phyloP scores from a whole-genome alignment of 2,888 invertebrate genomes.

The Acrocyrtus sp. region DNA sequence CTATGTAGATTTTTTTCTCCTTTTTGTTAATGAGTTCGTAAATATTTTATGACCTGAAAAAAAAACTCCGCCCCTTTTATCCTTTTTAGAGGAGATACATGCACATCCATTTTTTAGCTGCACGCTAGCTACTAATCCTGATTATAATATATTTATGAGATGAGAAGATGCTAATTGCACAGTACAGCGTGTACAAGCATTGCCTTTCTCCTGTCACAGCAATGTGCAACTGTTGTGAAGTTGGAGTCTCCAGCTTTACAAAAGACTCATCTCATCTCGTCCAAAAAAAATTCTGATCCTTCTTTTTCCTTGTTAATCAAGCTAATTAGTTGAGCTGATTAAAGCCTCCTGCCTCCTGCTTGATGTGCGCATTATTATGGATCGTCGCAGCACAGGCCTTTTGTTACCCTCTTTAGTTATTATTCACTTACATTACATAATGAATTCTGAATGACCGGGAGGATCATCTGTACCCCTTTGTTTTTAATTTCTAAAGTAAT shows the following conservation, averaged over 20 bases:
- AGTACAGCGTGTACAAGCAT: too few relatives aligned
- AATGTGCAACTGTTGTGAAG: too few relatives aligned
- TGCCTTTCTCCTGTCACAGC: too few relatives aligned
- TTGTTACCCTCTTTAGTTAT: too few relatives aligned
- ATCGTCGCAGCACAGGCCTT: too few relatives aligned
- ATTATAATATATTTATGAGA: too few relatives aligned
- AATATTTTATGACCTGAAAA: constrained; percentile 60
- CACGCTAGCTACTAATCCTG: too few relatives aligned
- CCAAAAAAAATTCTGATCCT: constrained; percentile 24
- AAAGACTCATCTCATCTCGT: constrained; percentile 19
- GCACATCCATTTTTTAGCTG: too few relatives aligned
- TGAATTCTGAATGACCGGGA: constrained; percentile 38
- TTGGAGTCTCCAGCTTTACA: too few relatives aligned
- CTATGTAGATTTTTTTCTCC: constrained; percentile 52
- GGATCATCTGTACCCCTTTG: constrained; percentile 39
- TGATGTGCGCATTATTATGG: too few relatives aligned
- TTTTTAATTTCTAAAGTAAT: constrained; percentile 36
- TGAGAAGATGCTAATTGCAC: too few relatives aligned
- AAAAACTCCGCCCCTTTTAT: constrained; percentile 21
- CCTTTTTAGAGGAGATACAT: too few relatives aligned
- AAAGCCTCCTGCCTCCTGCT: constrained; percentile 10
- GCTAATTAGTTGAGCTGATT: constrained; percentile 47
- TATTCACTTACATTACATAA: background rate
- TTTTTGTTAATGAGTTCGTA: constrained; percentile 61
- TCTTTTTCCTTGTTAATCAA: constrained; percentile 40